phyloP scores from a whole-genome alignment of 2,888 invertebrate species.

The Dynastes maya region DNA sequence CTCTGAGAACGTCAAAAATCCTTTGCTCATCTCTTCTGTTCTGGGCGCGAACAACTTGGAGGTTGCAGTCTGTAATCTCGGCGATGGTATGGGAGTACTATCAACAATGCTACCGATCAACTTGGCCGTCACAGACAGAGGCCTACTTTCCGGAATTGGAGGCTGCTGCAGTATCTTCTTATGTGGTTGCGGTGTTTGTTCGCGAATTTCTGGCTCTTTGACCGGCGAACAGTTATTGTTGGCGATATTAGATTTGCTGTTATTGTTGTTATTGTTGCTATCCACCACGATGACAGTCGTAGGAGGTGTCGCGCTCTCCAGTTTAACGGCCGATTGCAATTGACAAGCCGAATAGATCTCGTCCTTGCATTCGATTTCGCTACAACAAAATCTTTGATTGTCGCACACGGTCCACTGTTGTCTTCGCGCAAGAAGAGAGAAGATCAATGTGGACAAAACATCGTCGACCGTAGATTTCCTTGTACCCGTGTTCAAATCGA shows the following conservation, averaged over 20 bases:
- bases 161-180: constrained; percentile 2
- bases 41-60: constrained; percentile 85
- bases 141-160: constrained; percentile 49
- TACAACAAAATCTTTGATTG: constrained; percentile 67
- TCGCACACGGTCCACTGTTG: constrained; percentile 31
- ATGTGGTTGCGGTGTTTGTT: background rate
- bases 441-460: constrained; percentile 28
- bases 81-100: constrained; percentile 57
- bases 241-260: constrained; percentile 29
- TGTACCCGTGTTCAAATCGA: background rate
- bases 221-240: constrained; percentile 40
- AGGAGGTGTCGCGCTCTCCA: constrained; percentile 50
- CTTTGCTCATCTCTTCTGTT: constrained; percentile 95
- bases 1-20: constrained; percentile 90
- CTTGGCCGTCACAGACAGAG: constrained; percentile 67
- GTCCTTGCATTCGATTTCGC: constrained; percentile 86
- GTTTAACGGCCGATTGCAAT: constrained; percentile 63
- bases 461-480: constrained; percentile 11
- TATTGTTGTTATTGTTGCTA: constrained; percentile 46
- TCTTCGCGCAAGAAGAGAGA: background rate
- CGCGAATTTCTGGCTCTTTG: background rate
- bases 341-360: constrained; percentile 83
- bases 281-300: constrained; percentile 49
- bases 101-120: constrained; percentile 61
- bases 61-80: constrained; percentile 79